Conservation (phyloP, 2,113 vertebrate genomes). For the Willisornis vidua region DNA sequence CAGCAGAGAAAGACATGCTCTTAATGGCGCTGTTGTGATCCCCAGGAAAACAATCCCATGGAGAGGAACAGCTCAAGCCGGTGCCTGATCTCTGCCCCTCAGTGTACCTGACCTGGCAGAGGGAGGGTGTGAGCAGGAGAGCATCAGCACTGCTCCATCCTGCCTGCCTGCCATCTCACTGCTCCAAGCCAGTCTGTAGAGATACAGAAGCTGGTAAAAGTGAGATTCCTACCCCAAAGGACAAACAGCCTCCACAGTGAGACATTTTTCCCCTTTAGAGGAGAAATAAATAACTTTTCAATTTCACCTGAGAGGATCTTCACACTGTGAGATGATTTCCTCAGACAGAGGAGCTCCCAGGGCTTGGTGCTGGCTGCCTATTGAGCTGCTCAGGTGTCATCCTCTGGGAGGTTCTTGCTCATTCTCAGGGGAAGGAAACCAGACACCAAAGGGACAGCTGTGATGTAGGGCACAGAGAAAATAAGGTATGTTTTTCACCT, state of each 20-base stretch:
- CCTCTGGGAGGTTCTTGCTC: neutral
- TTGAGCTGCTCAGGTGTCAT: neutral
- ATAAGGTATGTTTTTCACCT: neutral
- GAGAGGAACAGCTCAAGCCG: neutral
- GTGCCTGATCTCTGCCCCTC: neutral
- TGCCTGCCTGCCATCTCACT: neutral
- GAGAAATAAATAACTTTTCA: slow-evolving; percentile 39
- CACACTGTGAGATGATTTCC: neutral
- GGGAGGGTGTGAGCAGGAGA: neutral
- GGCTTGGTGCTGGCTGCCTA: neutral
- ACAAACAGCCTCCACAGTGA: neutral
- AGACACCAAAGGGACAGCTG: neutral
- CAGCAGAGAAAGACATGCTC: neutral
- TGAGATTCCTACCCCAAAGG: neutral
- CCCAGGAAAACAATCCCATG: neutral
- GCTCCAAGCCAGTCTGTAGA: rapidly evolving
- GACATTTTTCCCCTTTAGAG: neutral
- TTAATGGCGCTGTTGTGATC: rapidly evolving
- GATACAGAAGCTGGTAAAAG: neutral
- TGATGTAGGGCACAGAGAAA: neutral
- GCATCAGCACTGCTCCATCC: neutral
- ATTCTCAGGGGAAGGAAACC: neutral
- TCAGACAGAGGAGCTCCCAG: neutral
- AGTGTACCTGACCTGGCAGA: neutral
- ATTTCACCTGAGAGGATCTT: neutral